Percentiles rank a stretch among this genome's conserved stretches.
Evolutionary conservation across 92 coral and sea anemone genomes (phyloP).

Genomic region (Palythoa heliodiscus): DNA sequence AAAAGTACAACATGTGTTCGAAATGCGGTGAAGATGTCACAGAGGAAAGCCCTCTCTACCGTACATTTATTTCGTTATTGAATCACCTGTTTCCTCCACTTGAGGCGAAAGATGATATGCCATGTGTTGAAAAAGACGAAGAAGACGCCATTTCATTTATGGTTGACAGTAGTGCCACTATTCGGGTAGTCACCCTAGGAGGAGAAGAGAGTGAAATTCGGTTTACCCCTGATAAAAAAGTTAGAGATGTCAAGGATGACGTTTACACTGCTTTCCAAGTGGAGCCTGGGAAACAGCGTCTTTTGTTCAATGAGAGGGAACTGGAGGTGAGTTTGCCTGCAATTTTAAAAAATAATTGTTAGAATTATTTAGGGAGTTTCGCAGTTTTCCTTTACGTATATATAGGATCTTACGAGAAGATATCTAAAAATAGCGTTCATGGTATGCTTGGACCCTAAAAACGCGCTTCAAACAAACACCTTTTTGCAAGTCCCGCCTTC

Average conservation of each 20-base stretch:
- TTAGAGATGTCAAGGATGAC: conserved; percentile 33
- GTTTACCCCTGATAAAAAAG: conserved; percentile 27
- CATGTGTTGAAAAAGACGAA: conserved; percentile 4
- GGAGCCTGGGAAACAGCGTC: conserved; percentile 53
- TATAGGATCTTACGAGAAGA: too few species aligned
- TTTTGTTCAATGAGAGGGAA: conserved; percentile 40
- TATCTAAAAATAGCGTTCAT: too few species aligned
- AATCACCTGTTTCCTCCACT: conserved; percentile 54
- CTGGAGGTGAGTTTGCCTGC: conserved; percentile 44
- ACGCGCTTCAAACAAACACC: too few species aligned
- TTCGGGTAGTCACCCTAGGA: conserved; percentile 57
- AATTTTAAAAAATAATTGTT: too few species aligned
- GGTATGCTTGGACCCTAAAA: too few species aligned
- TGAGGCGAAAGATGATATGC: conserved; percentile 26
- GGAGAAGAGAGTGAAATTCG: conserved; percentile 49
- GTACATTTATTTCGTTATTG: conserved; percentile 33
- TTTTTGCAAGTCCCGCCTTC: too few species aligned
- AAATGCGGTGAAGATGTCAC: conserved; percentile 45
- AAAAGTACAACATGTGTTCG: conserved; percentile 44
- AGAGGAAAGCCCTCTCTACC: conserved; percentile 41
- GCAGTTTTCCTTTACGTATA: too few species aligned
- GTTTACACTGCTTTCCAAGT: conserved; percentile 43
- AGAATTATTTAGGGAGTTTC: too few species aligned
- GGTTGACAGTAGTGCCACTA: conserved; percentile 5
- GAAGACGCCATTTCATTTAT: background rate